Evolutionary conservation across 2,888 invertebrate species (phyloP).

Genomic region (Apamea anceps): DNA sequence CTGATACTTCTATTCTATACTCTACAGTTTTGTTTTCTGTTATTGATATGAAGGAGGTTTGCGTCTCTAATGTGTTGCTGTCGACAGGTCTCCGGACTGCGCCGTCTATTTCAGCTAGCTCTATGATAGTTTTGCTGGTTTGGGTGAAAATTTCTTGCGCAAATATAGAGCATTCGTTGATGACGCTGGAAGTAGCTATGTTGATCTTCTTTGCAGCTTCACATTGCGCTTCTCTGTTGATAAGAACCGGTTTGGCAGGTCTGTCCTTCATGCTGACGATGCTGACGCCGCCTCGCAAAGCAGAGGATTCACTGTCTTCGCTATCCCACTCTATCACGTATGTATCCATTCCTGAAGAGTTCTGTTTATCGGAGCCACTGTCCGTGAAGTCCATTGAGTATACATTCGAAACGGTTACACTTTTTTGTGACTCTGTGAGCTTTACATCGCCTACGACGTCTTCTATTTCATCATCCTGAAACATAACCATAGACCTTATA

Average conservation of each 20-base stretch:
- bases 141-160: conserved; percentile 88
- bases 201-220: conserved; percentile 55
- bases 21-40: conserved; percentile 79
- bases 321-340: conserved; percentile 83
- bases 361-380: conserved; percentile 81
- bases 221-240: conserved; percentile 64
- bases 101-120: conserved; percentile 83
- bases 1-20: conserved; percentile 76
- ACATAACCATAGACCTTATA: not conserved
- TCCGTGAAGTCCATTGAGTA: conserved; percentile 85
- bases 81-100: conserved; percentile 55
- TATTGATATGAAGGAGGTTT: conserved; percentile 84
- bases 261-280: conserved; percentile 67
- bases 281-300: conserved; percentile 68
- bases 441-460: conserved; percentile 81
- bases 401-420: conserved; percentile 82
- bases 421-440: conserved; percentile 85
- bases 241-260: conserved; percentile 39
- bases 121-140: conserved; percentile 90
- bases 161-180: conserved; percentile 70
- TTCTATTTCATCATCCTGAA: conserved; percentile 85
- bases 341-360: conserved; percentile 85
- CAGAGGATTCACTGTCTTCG: conserved; percentile 79
- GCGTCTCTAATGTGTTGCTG: conserved; percentile 80
- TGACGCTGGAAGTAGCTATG: conserved; percentile 66